A percentile compares a stretch with the other conserved stretches of the same genome.
phyloP scores from a whole-genome alignment of 1,140 invertebrate species.

The Cyphomyrmex costatus region DNA sequence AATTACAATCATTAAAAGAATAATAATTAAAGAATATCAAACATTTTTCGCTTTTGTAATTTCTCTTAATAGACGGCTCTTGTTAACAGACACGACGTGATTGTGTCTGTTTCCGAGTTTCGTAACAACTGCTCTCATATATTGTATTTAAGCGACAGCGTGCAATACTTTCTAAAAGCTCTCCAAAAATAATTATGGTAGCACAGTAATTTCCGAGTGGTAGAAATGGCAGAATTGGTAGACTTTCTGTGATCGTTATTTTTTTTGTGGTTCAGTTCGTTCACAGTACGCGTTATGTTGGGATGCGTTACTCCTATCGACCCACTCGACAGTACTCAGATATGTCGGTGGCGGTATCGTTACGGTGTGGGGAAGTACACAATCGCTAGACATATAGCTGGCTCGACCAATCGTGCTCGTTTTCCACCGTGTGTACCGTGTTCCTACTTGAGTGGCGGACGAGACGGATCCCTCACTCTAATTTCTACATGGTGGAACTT shows the following conservation, averaged over 20 bases:
- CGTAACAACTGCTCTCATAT: background rate
- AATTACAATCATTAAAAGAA: background rate
- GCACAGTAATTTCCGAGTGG: constrained; percentile 20
- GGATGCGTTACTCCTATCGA: constrained; percentile 72
- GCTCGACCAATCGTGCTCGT: constrained; percentile 70
- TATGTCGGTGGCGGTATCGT: constrained; percentile 56
- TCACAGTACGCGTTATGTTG: constrained; percentile 29
- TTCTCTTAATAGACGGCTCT: background rate
- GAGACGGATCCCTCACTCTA: constrained; percentile 71
- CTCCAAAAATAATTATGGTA: constrained; percentile 18
- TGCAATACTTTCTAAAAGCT: constrained; percentile 24
- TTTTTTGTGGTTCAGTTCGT: constrained; percentile 47
- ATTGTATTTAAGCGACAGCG: background rate
- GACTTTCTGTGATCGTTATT: constrained; percentile 34
- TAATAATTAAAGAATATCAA: background rate
- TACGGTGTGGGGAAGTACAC: constrained; percentile 39
- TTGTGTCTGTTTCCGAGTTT: background rate
- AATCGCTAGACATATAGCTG: constrained; percentile 59
- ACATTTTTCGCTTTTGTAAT: background rate
- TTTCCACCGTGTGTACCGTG: constrained; percentile 51
- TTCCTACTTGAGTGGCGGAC: constrained; percentile 69
- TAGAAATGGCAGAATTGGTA: background rate
- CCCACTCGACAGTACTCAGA: constrained; percentile 62
- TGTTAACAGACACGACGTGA: background rate
- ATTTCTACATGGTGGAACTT: constrained; percentile 70